phyloP scores from a whole-genome alignment of 2,797 vertebrate genomes.

The Artibeus lituratus region DNA sequence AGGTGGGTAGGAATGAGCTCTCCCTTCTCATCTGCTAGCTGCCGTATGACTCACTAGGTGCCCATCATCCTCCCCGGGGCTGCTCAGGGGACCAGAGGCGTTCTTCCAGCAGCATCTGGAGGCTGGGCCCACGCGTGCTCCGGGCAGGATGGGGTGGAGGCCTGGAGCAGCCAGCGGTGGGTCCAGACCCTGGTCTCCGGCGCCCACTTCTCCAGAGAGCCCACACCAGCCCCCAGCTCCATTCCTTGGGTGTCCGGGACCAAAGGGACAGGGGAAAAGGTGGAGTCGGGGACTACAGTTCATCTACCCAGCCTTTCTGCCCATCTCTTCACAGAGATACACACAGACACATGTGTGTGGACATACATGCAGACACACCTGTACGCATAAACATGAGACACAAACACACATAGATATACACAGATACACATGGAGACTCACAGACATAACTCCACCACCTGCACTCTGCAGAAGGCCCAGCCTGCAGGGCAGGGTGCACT shows the following conservation, averaged over 20 bases:
- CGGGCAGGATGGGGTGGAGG: not conserved
- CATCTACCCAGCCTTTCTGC: not conserved
- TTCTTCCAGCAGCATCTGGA: not conserved
- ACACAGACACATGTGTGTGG: not conserved
- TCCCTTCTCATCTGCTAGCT: not conserved
- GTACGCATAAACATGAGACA: not conserved
- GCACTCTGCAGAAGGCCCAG: not conserved
- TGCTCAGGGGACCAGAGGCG: not conserved
- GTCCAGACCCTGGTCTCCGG: not conserved
- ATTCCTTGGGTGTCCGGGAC: not conserved
- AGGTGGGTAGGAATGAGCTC: not conserved
- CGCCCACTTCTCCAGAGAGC: not conserved
- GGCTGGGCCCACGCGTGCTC: not conserved
- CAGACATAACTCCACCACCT: not conserved
- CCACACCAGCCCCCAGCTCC: not conserved
- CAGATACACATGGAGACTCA: too few relatives aligned
- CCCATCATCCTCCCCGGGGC: not conserved
- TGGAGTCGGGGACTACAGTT: not conserved
- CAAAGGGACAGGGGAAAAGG: not conserved
- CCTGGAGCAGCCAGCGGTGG: not conserved
- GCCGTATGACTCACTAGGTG: too few relatives aligned
- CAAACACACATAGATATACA: not conserved
- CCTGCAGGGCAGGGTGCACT: rapidly evolving
- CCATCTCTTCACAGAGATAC: not conserved
- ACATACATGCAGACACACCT: not conserved